These are phyloP conservation scores for Scrobipalpa atriplicella DNA, from an alignment of 2,888 invertebrate genomes.

Conservation along the genomic window DNA sequence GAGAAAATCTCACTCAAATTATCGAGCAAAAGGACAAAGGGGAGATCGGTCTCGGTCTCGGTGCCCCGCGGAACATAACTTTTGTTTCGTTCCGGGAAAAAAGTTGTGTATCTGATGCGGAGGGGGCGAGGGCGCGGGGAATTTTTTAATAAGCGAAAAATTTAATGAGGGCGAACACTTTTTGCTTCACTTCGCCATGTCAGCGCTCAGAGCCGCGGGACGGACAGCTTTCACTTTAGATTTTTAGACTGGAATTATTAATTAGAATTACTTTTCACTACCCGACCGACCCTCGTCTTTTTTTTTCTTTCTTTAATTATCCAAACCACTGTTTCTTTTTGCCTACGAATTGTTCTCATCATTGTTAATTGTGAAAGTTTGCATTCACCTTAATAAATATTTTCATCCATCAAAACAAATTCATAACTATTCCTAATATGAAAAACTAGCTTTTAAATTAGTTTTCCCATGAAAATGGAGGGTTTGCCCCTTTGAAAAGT, in stretches of 20 bases:
- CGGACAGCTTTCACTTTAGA: slow-evolving; percentile 53
- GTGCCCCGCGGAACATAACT: slow-evolving; percentile 70
- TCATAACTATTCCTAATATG: too few species aligned
- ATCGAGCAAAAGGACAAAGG: slow-evolving; percentile 79
- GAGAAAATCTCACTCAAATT: slow-evolving; percentile 83
- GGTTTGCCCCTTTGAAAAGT: too few species aligned
- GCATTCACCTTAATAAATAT: too few species aligned
- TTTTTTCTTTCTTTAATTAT: not conserved
- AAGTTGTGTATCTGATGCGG: slow-evolving; percentile 74
- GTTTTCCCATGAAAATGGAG: too few species aligned
- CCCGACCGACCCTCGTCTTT: not conserved
- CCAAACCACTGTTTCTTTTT: not conserved
- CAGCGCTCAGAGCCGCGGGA: slow-evolving; percentile 62
- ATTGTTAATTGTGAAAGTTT: not conserved
- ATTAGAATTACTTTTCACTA: slow-evolving; percentile 48
- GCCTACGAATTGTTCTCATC: not conserved
- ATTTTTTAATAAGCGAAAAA: slow-evolving; percentile 82
- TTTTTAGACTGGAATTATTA: slow-evolving; percentile 50
- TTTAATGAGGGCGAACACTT: slow-evolving; percentile 76
- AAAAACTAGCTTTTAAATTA: too few species aligned
- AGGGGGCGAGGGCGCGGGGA: slow-evolving; percentile 71
- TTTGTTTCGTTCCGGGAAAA: slow-evolving; percentile 74
- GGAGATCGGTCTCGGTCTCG: slow-evolving; percentile 56
- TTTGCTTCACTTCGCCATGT: slow-evolving; percentile 66
- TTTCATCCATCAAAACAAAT: too few species aligned